These are phyloP conservation scores for Fragum whitleyi DNA, from an alignment of 2,888 invertebrate genomes.

Conservation along the genomic window DNA sequence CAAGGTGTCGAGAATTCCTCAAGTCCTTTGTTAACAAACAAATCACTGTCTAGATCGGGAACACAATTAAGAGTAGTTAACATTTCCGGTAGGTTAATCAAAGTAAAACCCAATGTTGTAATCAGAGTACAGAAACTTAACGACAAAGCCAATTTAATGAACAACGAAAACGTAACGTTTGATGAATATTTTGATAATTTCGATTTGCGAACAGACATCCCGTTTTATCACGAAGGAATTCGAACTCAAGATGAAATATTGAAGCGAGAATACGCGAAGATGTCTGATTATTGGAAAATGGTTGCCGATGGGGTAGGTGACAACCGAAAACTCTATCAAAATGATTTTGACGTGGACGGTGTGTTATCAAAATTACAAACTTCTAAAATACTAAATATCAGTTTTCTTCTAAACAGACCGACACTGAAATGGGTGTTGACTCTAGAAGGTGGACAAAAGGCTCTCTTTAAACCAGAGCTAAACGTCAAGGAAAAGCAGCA, in stretches of 20 bases:
- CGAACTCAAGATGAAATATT: not conserved
- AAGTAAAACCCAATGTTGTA: too few species aligned
- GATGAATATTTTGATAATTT: not conserved
- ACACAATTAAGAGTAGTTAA: too few species aligned
- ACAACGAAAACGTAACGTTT: not conserved
- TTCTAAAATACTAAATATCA: not conserved
- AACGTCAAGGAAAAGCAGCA: not conserved
- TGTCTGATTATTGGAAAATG: slow-evolving; percentile 20
- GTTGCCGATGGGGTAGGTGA: not conserved
- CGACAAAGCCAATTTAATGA: too few species aligned
- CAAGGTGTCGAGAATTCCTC: too few species aligned
- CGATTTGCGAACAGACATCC: not conserved
- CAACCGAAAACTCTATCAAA: slow-evolving; percentile 2
- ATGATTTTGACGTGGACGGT: not conserved
- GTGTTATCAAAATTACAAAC: not conserved
- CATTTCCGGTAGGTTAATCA: too few species aligned
- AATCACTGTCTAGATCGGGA: too few species aligned
- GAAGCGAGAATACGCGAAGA: not conserved
- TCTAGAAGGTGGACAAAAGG: slow-evolving; percentile 9
- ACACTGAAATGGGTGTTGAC: slow-evolving; percentile 17
- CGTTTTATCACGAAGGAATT: not conserved
- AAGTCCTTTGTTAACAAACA: too few species aligned
- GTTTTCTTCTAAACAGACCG: not conserved
- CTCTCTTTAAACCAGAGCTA: slow-evolving; percentile 5
- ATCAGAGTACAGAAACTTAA: too few species aligned